Evolutionary conservation across 2,113 vertebrate species (phyloP).

Genomic region (Tonatia bakeri): DNA sequence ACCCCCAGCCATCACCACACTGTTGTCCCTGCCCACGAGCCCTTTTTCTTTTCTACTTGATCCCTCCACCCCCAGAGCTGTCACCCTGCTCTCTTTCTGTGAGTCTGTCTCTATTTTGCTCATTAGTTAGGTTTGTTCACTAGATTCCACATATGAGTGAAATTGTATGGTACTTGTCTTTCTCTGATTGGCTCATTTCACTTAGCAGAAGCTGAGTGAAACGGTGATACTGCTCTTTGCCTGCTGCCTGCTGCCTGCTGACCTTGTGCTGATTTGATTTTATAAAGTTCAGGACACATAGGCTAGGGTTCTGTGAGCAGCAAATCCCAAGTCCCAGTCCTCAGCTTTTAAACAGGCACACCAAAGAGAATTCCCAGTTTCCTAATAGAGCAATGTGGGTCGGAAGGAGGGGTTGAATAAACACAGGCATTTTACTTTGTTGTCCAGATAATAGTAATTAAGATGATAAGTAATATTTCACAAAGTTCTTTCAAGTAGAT

Average conservation of each 20-base stretch:
- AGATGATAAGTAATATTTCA: background rate
- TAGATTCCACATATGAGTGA: no score
- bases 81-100: no score
- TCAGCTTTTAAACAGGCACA: background rate
- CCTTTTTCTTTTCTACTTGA: no score
- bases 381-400: background rate
- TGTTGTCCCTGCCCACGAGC: no score
- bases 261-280: background rate
- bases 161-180: no score
- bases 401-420: background rate
- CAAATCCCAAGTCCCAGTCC: background rate
- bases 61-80: no score
- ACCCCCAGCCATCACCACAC: no score
- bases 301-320: background rate
- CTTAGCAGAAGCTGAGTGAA: background rate
- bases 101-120: no score
- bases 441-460: conserved; percentile 11
- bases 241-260: background rate
- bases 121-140: no score
- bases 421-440: background rate
- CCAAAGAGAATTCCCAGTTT: background rate
- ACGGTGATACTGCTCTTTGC: background rate
- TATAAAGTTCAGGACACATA: background rate
- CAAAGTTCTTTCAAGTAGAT: conserved; percentile 28
- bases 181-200: no score